These are phyloP conservation scores for Cerceris ruficornis DNA, from an alignment of 2,888 invertebrate species.

Conservation along the genomic window DNA sequence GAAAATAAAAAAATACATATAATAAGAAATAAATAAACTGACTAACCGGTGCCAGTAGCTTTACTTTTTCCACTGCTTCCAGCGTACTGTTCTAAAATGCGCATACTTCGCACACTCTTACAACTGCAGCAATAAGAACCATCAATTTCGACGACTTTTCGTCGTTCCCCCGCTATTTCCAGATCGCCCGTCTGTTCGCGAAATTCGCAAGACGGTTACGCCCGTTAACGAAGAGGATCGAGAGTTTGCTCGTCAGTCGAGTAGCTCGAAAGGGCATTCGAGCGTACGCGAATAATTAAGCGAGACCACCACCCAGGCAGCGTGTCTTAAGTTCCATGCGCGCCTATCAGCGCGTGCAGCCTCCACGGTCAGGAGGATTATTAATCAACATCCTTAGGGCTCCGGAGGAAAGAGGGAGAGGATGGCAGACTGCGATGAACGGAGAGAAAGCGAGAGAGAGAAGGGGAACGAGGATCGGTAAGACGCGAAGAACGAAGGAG, in stretches of 20 bases:
- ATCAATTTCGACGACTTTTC: neutral
- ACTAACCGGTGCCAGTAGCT: too few species aligned
- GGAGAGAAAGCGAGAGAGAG: too few species aligned
- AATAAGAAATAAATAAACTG: too few species aligned
- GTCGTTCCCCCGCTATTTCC: neutral
- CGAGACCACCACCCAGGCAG: constrained; percentile 68
- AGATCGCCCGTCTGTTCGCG: neutral
- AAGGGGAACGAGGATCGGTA: too few species aligned
- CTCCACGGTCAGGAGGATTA: constrained; percentile 60
- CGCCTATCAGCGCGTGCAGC: constrained; percentile 64
- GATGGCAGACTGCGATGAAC: too few species aligned
- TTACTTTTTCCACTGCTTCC: too few species aligned
- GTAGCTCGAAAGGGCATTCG: neutral
- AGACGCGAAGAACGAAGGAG: too few species aligned
- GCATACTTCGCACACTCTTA: too few species aligned
- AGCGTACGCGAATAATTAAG: constrained; percentile 68
- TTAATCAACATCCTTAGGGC: constrained; percentile 71
- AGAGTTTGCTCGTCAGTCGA: neutral
- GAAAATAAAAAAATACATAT: too few species aligned
- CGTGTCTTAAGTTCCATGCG: constrained; percentile 61
- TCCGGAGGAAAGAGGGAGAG: constrained; percentile 33
- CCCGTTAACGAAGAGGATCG: neutral
- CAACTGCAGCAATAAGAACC: neutral
- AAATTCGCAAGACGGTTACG: neutral
- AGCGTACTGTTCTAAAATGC: too few species aligned